A percentile compares a stretch with the other conserved stretches of the same genome.
Conservation (phyloP, 2,797 vertebrate species). For the Cirrhinus mrigala region DNA sequence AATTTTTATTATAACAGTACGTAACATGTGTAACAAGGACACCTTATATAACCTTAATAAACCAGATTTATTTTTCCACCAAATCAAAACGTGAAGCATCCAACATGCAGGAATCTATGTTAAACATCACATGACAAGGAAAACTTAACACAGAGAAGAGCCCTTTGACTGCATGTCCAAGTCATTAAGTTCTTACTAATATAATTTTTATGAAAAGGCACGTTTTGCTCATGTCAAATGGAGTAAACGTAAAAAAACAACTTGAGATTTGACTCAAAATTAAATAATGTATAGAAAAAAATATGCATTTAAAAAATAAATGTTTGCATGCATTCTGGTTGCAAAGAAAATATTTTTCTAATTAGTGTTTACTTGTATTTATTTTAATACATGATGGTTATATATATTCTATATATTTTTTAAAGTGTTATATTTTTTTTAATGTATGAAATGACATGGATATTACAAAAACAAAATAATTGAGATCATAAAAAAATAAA, state of each 20-base stretch:
- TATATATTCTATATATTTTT: too few relatives aligned
- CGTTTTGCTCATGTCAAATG: not conserved
- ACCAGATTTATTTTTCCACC: not conserved
- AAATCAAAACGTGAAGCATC: not conserved
- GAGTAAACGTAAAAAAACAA: not conserved
- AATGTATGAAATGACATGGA: too few relatives aligned
- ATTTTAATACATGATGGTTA: not conserved
- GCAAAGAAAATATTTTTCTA: not conserved
- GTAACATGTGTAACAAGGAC: too few relatives aligned
- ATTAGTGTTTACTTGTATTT: not conserved
- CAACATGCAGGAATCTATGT: not conserved
- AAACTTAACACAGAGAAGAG: not conserved
- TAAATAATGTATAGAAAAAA: not conserved
- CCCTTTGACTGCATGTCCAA: constrained; percentile 14
- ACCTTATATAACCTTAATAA: not conserved
- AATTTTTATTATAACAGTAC: too few relatives aligned
- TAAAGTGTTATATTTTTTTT: too few relatives aligned
- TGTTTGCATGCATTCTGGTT: not conserved
- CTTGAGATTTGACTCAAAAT: not conserved
- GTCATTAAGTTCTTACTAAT: constrained; percentile 1
- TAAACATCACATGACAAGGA: not conserved
- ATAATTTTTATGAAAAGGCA: not conserved
- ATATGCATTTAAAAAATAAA: not conserved
- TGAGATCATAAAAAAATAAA: not conserved
- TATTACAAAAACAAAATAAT: not conserved